These are phyloP conservation scores for Hypercompe scribonia DNA, from an alignment of 2,888 invertebrate species.

Conservation along the genomic window DNA sequence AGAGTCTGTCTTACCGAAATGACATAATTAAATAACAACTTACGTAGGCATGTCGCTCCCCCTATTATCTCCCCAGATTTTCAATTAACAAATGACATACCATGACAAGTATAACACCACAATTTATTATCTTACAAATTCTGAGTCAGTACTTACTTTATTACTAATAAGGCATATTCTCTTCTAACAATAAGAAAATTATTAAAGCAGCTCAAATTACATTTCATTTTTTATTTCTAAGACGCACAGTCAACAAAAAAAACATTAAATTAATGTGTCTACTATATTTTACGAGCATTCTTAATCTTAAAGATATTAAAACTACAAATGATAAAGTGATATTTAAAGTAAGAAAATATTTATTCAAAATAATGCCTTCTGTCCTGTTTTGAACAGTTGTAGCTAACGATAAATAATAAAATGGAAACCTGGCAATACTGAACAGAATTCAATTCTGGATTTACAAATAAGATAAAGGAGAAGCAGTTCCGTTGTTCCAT, in stretches of 20 bases:
- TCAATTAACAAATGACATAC: background rate
- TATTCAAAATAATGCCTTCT: background rate
- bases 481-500: conserved; percentile 23
- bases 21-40: background rate
- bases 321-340: no score
- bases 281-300: background rate
- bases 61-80: background rate
- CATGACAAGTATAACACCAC: background rate
- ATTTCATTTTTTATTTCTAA: no score
- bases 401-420: background rate
- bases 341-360: background rate
- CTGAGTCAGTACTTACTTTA: background rate
- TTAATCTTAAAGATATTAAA: background rate
- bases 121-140: background rate
- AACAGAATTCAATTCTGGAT: conserved; percentile 10
- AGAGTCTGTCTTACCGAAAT: background rate
- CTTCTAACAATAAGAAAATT: background rate
- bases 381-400: background rate
- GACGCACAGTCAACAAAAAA: no score
- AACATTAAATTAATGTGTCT: no score
- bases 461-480: conserved; percentile 11
- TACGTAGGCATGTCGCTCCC: background rate
- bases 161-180: background rate
- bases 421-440: background rate
- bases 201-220: background rate